Evolutionary conservation across 1,140 invertebrate genomes (phyloP).

Genomic region (Leucophenga varia): DNA sequence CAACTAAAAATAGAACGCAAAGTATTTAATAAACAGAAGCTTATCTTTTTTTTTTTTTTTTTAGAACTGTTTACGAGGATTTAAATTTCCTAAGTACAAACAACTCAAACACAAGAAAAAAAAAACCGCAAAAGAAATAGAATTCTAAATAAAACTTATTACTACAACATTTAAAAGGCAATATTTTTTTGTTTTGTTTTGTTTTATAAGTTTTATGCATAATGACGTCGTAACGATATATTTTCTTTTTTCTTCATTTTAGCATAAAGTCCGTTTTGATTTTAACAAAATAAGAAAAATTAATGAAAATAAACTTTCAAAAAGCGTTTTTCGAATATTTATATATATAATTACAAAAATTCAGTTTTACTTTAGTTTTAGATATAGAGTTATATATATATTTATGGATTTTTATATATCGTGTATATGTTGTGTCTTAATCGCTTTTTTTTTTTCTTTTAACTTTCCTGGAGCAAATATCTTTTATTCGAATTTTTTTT

Average conservation of each 20-base stretch:
- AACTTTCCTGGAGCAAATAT: too few relatives aligned
- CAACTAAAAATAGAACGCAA: too few relatives aligned
- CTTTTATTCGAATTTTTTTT: too few relatives aligned
- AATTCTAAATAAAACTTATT: too few relatives aligned
- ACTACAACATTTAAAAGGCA: too few relatives aligned
- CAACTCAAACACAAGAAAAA: neutral
- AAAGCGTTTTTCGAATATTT: neutral
- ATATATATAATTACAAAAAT: neutral
- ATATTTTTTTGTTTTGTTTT: conserved; percentile 2
- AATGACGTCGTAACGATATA: conserved; percentile 13
- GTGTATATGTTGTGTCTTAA: neutral
- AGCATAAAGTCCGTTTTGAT: too few relatives aligned
- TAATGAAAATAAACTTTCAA: neutral
- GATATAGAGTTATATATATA: neutral
- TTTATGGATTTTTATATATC: conserved; percentile 1
- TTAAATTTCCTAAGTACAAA: neutral
- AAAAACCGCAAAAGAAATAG: too few relatives aligned
- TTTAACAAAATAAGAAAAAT: neutral
- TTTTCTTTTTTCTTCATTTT: neutral
- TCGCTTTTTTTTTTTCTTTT: too few relatives aligned
- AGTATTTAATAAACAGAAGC: too few relatives aligned
- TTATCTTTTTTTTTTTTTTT: too few relatives aligned
- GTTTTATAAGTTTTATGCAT: neutral
- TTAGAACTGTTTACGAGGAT: too few relatives aligned
- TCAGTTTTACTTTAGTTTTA: neutral